phyloP scores from a whole-genome alignment of 2,113 vertebrate genomes.

The Perognathus longimembris region DNA sequence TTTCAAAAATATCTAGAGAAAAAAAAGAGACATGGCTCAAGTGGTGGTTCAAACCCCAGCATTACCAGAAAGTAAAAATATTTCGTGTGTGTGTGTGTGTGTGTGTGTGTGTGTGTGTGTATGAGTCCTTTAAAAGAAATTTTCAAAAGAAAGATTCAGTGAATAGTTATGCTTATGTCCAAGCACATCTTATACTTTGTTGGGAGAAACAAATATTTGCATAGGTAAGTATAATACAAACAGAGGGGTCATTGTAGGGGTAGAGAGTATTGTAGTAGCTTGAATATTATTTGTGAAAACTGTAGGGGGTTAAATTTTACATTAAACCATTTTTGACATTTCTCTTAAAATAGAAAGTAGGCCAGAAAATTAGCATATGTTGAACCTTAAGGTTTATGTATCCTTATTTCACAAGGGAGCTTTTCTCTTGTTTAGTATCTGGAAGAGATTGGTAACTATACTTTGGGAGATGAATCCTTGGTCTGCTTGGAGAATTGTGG shows the following conservation, averaged over 20 bases:
- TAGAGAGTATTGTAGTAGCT: not conserved
- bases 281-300: not conserved
- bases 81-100: no score
- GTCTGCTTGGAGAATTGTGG: not conserved
- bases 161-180: not conserved
- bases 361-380: not conserved
- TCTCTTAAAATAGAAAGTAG: conserved; percentile 11
- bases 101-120: not conserved
- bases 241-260: not conserved
- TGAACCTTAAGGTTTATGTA: not conserved
- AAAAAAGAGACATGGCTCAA: no score
- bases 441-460: not conserved
- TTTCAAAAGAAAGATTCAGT: conserved; percentile 44
- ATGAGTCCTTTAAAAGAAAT: conserved; percentile 23
- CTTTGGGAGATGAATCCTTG: not conserved
- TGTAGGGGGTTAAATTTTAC: conserved; percentile 23
- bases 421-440: not conserved
- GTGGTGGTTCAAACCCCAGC: no score
- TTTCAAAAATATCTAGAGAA: no score
- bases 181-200: not conserved
- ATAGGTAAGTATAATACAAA: not conserved
- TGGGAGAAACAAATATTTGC: not conserved
- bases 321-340: not conserved
- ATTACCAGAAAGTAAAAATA: no score
- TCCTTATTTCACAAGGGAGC: not conserved